Percentiles rank a stretch among this genome's conserved stretches.
Evolutionary conservation across 2,888 invertebrate genomes (phyloP).

Genomic region (Hemithea aestivaria): DNA sequence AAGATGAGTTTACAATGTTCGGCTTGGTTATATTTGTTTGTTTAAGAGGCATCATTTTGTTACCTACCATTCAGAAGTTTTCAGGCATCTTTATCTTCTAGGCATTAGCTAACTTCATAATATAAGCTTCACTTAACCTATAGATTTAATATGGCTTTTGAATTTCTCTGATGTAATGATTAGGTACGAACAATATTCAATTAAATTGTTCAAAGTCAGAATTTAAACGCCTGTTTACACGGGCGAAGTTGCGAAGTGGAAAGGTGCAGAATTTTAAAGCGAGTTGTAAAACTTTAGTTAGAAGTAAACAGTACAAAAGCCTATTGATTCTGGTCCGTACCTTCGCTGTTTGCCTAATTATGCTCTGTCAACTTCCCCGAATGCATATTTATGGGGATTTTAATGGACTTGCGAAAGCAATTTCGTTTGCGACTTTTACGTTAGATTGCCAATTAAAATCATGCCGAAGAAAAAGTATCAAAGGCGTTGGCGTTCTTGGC

Average conservation of each 20-base stretch:
- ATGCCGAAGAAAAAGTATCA: no score
- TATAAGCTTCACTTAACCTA: no score
- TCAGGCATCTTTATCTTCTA: no score
- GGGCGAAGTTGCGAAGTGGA: slow-evolving; percentile 10
- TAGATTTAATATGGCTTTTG: no score
- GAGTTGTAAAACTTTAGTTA: slow-evolving; percentile 17
- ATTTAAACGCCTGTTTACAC: slow-evolving; percentile 20
- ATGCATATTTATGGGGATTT: slow-evolving; percentile 11
- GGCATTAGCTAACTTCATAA: no score
- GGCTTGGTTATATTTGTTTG: no score
- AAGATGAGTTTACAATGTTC: no score
- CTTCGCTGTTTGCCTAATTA: slow-evolving; percentile 13
- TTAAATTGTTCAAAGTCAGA: slow-evolving; percentile 2
- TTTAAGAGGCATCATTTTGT: no score
- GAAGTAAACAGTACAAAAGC: slow-evolving; percentile 22
- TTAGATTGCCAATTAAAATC: no score
- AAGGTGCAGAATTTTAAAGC: slow-evolving; percentile 24
- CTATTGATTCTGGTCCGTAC: slow-evolving; percentile 18
- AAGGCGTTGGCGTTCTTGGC: no score
- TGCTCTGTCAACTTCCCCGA: slow-evolving; percentile 7
- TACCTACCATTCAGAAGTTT: no score
- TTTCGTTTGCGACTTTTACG: not conserved
- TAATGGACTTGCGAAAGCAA: not conserved
- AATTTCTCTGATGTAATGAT: no score
- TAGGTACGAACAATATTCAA: slow-evolving; percentile 3